These are phyloP conservation scores for Zaprionus kolodkinae DNA, from an alignment of 1,140 invertebrate genomes.

Conservation along the genomic window DNA sequence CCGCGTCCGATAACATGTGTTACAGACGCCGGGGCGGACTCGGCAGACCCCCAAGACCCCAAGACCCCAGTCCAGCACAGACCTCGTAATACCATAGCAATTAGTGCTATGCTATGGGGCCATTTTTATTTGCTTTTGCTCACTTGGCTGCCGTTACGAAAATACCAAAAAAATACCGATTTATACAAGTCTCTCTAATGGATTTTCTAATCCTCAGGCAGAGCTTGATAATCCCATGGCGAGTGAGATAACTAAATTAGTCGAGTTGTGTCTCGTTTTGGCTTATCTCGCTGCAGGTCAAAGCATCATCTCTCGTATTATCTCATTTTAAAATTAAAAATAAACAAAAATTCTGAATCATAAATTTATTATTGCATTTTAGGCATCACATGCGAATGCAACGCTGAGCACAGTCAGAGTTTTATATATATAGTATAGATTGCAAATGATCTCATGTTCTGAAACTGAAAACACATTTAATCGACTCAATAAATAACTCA, in stretches of 20 bases:
- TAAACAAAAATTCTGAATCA: background rate
- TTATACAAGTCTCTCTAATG: constrained; percentile 32
- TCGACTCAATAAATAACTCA: constrained; percentile 11
- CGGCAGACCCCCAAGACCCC: background rate
- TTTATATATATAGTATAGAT: constrained; percentile 2
- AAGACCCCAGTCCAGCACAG: constrained; percentile 8
- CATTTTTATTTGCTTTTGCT: constrained; percentile 36
- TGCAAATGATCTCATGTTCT: constrained; percentile 28
- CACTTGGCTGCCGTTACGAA: constrained; percentile 16
- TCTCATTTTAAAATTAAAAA: constrained; percentile 23
- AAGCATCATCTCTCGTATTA: constrained; percentile 8
- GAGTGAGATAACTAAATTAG: background rate
- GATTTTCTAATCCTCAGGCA: constrained; percentile 7
- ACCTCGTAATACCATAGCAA: constrained; percentile 35
- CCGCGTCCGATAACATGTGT: constrained; percentile 63
- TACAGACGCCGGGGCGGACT: constrained; percentile 19
- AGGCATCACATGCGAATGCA: background rate
- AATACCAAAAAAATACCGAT: constrained; percentile 10
- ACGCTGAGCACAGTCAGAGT: constrained; percentile 2
- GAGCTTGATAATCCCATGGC: constrained; percentile 3
- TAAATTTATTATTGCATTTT: constrained; percentile 14
- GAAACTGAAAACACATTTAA: constrained; percentile 1
- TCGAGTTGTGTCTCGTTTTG: background rate
- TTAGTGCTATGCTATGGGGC: constrained; percentile 39
- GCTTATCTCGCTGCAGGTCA: constrained; percentile 37